Base-by-base conservation (phyloP, 2,113 vertebrate genomes). In the Elanus axillaris region DNA sequence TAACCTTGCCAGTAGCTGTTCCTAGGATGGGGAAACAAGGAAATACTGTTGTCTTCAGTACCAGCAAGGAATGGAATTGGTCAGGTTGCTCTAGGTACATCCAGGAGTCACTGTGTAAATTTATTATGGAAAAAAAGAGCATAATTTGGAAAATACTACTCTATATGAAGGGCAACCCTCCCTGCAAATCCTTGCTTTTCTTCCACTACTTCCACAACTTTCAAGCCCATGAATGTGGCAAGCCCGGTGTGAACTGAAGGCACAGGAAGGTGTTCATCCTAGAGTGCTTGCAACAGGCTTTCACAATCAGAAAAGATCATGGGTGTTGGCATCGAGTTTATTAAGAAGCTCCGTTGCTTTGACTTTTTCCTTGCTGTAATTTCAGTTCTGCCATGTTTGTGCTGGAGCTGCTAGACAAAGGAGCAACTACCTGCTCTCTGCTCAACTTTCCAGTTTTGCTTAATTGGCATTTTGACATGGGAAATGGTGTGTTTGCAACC, bases 181-280 rank as follows among this genome's bases (percentile, higher is more conserved):
- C 58, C 29, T 67, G 23, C 26, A 52, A 27, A 6, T 77, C 17
- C 36, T 73, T 2, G 1, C n/a, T 50, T 53, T 66, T 62, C 17
- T 66, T 62, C 17, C 19, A 34, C 23, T 16, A 1, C 43, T 66
- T 40, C 45, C 27, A 20, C 42, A 15, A 4, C 23, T 63, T 63
- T 32, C 42, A 78, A 48, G 32, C 22, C 48, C 31, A 1, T 52
- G 23, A 16, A 7, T 0, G 3, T 25, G 7, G 23, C 11, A 34
- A 34, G 16, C 16, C 32, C 0, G 0, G 23, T 0, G 1, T 50
- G 26, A 69, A 38, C 31, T 11, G 31, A 55, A 45, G 78, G 48
- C 52, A n/a, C 1, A 0, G 53, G 22, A 25, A 53, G 48, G 9
- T 31, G 17, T 74, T 52, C 25, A 34, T 62, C 56, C 52, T 63